Evolutionary conservation across 1,140 invertebrate species (phyloP), one percentile per base, ranked within the genome.

Genomic region (Globodera rostochiensis): DNA sequence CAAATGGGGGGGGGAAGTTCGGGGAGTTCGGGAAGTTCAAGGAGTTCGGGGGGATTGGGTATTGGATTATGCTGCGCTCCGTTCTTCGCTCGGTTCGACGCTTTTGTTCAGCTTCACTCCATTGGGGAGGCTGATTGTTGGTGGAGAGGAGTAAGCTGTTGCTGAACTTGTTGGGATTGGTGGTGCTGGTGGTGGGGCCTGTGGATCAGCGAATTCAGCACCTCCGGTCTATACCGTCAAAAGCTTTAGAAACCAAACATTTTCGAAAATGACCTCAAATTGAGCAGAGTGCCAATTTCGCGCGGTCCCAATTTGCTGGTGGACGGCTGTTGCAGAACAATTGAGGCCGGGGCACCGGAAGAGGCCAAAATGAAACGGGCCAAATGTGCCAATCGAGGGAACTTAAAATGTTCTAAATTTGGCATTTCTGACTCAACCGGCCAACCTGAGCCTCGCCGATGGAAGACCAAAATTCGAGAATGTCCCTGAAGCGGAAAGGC

Each of bases 391-490:
- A 85, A 64, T 4, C 53, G 53, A 19, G 84, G 84, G 50, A 85
- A 85, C 47, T 60, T 13, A 60, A 60, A 60, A 15, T 60, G 57
- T 60, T 11, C 19, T 15, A 19, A 6, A 60, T 60, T 13, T 60
- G 36, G 36, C 36, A 13, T 19, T 60, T 60, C 25, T 60, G 50
- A 36, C 11, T 53, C 1, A 4, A 15, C 15, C 9, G 57, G 11
- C 57, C 15, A 0, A 60, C 57, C 57, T 87, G 71, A 25, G 46
- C 47, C 64, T 85, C 84, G 13, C 84, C 84, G 57, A 87, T 25
- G n/a, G 85, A 84, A 6, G 81, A 78, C 84, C 84, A 85, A 69
- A 85, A 85, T 60, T 85, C 84, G 21, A 83, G 84, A 66, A 85
- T 73, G 46, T 84, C 73, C 82, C 85, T 86, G 47, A 71, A 86